phyloP scores from a whole-genome alignment of 2,797 vertebrate genomes.

The Enteromius afrohamiltoni region DNA sequence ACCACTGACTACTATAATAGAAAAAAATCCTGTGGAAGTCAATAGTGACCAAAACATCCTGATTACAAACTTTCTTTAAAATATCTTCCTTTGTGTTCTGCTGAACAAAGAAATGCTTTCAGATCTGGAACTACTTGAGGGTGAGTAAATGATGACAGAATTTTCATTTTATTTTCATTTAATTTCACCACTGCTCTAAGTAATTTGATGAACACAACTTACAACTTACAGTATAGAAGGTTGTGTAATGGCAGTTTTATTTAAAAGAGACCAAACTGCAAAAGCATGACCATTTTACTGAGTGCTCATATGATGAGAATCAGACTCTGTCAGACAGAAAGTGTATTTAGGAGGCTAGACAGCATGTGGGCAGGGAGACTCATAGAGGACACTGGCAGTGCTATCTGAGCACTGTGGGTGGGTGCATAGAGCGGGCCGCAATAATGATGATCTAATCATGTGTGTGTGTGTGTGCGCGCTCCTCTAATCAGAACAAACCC shows the following conservation, averaged over 20 bases:
- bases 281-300: neutral
- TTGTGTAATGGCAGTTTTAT: neutral
- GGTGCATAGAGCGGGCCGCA: neutral
- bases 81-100: no score
- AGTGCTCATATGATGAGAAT: constrained; percentile 19
- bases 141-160: no score
- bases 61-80: no score
- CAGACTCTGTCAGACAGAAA: neutral
- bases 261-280: neutral
- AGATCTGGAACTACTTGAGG: no score
- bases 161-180: no score
- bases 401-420: constrained; percentile 46
- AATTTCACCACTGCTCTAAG: neutral
- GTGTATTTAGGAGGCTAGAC: constrained; percentile 21
- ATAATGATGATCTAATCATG: constrained; percentile 35
- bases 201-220: neutral
- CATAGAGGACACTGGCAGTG: constrained; percentile 36
- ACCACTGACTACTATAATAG: no score
- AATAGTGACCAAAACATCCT: no score
- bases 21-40: no score
- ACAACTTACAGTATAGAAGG: neutral
- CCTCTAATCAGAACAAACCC: constrained; percentile 40
- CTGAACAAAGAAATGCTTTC: no score
- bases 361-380: constrained; percentile 29
- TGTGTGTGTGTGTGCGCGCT: neutral